Conservation (phyloP, 2,113 vertebrate species). For the Petromus typicus region DNA sequence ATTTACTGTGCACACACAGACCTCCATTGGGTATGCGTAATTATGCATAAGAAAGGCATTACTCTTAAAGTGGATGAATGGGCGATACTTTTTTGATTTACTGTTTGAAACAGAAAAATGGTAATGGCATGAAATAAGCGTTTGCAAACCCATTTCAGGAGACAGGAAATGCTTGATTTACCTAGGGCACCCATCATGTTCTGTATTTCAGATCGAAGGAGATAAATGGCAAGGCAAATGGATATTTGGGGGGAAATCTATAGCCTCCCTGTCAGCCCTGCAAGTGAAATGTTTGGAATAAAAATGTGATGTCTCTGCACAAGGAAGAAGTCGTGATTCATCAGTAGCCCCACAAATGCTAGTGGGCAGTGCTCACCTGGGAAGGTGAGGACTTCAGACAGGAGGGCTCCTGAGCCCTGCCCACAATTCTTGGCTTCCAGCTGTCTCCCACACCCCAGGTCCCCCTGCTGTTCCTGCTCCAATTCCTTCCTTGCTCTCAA, state of each 20-base stretch:
- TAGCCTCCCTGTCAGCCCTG: constrained; percentile 82
- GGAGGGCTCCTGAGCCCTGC: background rate
- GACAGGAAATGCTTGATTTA: constrained; percentile 88
- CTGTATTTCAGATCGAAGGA: constrained; percentile 87
- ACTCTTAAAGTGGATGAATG: constrained; percentile 89
- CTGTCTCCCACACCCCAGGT: background rate
- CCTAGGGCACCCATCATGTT: constrained; percentile 86
- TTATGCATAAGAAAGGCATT: constrained; percentile 88
- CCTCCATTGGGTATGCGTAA: constrained; percentile 86
- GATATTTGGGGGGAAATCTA: constrained; percentile 80
- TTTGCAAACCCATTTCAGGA: constrained; percentile 87
- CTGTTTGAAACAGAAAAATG: constrained; percentile 86
- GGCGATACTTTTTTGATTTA: constrained; percentile 89
- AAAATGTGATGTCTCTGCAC: constrained; percentile 48
- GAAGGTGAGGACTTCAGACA: constrained; percentile 44
- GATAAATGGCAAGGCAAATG: constrained; percentile 87
- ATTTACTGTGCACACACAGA: constrained; percentile 86
- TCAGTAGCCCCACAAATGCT: constrained; percentile 41
- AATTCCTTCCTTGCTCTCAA: background rate
- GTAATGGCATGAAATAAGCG: constrained; percentile 88
- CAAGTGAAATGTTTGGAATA: constrained; percentile 78
- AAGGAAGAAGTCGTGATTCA: constrained; percentile 69
- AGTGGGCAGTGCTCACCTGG: constrained; percentile 68
- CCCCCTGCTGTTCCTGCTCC: background rate
- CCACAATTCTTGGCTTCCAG: rapidly evolving